A percentile compares a stretch with the other conserved stretches of the same genome.
These are phyloP conservation scores for Meandrusa payeni DNA, from an alignment of 2,888 invertebrate genomes.

Conservation along the genomic window DNA sequence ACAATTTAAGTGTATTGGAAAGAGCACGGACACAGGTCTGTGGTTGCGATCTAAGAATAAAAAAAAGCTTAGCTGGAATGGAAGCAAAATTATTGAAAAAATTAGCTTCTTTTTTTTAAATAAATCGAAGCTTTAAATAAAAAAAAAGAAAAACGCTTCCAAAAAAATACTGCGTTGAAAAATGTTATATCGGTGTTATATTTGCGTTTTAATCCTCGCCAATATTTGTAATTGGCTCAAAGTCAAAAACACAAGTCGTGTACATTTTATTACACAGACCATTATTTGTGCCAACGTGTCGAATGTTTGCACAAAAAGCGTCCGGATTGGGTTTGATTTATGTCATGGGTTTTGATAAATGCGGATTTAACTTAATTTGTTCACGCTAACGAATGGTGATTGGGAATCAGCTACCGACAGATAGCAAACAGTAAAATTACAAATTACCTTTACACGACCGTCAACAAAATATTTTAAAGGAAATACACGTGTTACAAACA, in stretches of 20 bases:
- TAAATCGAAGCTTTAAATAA: no score
- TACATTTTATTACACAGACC: conserved; percentile 14
- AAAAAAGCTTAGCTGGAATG: no score
- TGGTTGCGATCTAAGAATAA: no score
- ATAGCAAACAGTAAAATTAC: conserved; percentile 12
- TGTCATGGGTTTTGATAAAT: conserved; percentile 21
- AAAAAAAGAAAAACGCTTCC: no score
- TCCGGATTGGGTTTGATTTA: conserved; percentile 20
- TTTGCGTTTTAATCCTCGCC: not conserved
- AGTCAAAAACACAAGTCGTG: conserved; percentile 5
- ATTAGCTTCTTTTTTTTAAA: no score
- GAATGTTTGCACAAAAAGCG: conserved; percentile 10
- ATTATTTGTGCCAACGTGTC: conserved; percentile 16
- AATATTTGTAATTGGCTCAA: conserved; percentile 14
- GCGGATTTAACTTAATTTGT: conserved; percentile 19
- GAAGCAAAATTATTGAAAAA: no score
- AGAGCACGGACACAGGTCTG: no score
- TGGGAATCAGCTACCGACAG: conserved; percentile 14
- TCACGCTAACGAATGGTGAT: conserved; percentile 23
- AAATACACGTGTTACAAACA: no score
- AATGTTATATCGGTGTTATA: no score
- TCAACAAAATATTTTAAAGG: no score
- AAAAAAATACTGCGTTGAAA: no score
- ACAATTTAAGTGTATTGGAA: no score
- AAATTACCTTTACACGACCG: conserved; percentile 14